phyloP scores from a whole-genome alignment of 2,797 vertebrate species.

The Alosa sapidissima region DNA sequence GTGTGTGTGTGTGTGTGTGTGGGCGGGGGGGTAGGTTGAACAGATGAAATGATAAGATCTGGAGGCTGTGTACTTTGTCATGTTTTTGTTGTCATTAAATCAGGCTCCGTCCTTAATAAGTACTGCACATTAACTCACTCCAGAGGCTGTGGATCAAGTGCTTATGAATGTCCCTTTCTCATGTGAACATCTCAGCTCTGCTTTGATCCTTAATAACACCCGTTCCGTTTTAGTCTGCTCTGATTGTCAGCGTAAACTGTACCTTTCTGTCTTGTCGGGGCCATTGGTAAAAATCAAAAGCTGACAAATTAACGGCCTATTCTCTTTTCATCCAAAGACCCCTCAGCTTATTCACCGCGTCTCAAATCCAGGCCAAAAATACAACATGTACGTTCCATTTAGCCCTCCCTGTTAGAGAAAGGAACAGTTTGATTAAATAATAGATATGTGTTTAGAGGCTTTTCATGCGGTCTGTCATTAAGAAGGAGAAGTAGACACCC shows the following conservation, averaged over 20 bases:
- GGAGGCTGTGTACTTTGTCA: not conserved
- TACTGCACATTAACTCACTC: not conserved
- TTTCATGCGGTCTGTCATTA: constrained; percentile 89
- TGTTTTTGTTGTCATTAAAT: not conserved
- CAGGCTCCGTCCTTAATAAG: not conserved
- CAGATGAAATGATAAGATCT: not conserved
- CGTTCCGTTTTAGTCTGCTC: constrained; percentile 60
- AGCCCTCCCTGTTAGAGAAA: constrained; percentile 78
- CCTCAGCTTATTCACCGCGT: constrained; percentile 60
- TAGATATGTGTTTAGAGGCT: constrained; percentile 92
- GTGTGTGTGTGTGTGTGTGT: no score
- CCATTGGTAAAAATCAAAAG: constrained; percentile 71
- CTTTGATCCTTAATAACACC: constrained; percentile 70
- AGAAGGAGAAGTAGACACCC: constrained; percentile 93
- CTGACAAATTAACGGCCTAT: constrained; percentile 74
- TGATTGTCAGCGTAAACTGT: constrained; percentile 76
- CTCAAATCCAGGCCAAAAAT: constrained; percentile 82
- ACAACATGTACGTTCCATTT: constrained; percentile 79
- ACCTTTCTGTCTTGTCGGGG: constrained; percentile 75
- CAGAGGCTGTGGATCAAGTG: not conserved
- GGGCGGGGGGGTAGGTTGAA: not conserved
- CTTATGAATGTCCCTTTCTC: not conserved
- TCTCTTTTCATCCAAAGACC: constrained; percentile 72
- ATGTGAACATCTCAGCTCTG: constrained; percentile 48
- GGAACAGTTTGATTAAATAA: constrained; percentile 98